A percentile compares a stretch with the other conserved stretches of the same genome.
Evolutionary conservation across 2,113 vertebrate genomes (phyloP).

Genomic region (Cephalopterus ornatus): DNA sequence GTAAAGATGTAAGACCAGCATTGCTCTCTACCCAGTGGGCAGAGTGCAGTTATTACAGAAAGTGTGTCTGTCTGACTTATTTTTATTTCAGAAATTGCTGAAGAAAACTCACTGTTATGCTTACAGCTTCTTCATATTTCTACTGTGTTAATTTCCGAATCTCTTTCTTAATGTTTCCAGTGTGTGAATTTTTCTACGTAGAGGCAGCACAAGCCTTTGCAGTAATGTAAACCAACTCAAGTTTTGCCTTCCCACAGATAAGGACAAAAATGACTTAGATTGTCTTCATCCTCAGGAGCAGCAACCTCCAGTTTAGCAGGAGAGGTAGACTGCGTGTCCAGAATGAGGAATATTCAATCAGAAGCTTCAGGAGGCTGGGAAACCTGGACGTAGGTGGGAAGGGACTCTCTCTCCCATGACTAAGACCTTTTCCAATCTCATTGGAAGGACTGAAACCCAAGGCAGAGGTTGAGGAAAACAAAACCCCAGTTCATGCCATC

Average conservation of each 20-base stretch:
- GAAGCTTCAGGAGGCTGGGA: neutral
- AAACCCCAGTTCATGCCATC: neutral
- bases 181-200: neutral
- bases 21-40: neutral
- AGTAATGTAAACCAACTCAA: neutral
- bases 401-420: neutral
- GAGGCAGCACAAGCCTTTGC: neutral
- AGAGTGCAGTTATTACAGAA: neutral
- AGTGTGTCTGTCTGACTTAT: neutral
- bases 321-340: fast-evolving
- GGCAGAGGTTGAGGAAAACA: neutral
- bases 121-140: neutral
- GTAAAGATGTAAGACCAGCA: neutral
- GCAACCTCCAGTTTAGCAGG: neutral
- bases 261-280: neutral
- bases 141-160: neutral
- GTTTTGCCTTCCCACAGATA: neutral
- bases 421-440: neutral
- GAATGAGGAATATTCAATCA: neutral
- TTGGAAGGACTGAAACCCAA: neutral
- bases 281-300: neutral
- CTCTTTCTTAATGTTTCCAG: neutral
- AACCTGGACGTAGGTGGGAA: neutral
- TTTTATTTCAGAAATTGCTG: neutral
- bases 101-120: neutral